Base-by-base conservation (phyloP, 1,140 invertebrate species). In the Cyrtorhinus lividipennis region DNA sequence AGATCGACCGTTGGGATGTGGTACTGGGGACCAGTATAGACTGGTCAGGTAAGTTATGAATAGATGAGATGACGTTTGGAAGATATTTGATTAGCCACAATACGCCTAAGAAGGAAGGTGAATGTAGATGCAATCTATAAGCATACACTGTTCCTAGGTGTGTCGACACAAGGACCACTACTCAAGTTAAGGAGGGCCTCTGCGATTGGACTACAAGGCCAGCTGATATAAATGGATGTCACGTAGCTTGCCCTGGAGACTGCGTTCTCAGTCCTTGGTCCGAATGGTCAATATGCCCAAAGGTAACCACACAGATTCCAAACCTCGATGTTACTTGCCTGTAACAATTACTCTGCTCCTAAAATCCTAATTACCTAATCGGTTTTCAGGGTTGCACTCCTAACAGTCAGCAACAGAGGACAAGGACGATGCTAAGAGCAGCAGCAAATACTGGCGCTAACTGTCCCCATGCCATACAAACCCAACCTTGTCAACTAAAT, bases 231-330 rank as follows among this genome's bases (percentile, higher is more conserved):
- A 74, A 75, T 15, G 69, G 73, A 0, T 84, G 82, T 66, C 76
- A 77, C 44, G 74, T 81, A 18, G 77, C 80, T 1, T 84, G 82
- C 71, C 81, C 81, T n/a, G 77, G 76, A 0, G 80, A 83, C 66
- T 84, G 82, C 70, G 78, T 83, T 2, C 74, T 83, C 53, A 79
- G 78, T 66, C 67, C 76, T 20, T 84, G 80, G 78, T 79, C 78
- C 1, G 76, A 80, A 23, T 82, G 81, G 80, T 79, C 80, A 26
- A 72, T 73, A 15, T 84, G 82, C 64, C 74, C 77, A 65, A 74
- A 78, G 71, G 80, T 81, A 63, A 69, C n/a, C n/a, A n/a, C n/a
- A n/a, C n/a, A n/a, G n/a, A n/a, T n/a, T n/a, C n/a, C n/a, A n/a
- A n/a, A n/a, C n/a, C n/a, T n/a, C n/a, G n/a, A n/a, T n/a, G n/a